Evolutionary conservation across 2,888 invertebrate genomes (phyloP).

Genomic region (Lasioglossum marginatum): DNA sequence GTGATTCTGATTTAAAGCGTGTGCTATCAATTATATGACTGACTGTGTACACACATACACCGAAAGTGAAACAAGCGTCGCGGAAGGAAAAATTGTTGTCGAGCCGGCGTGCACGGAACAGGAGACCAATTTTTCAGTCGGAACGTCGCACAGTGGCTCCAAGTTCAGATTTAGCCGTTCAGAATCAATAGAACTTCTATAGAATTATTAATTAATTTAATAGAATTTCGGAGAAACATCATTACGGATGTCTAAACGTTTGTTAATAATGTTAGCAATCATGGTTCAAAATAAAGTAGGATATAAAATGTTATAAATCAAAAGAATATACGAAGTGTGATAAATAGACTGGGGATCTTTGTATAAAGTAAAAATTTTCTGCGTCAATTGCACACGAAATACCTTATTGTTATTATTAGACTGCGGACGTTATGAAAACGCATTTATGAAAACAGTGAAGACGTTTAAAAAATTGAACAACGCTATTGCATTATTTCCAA

Average conservation of each 20-base stretch:
- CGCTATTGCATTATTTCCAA: neutral
- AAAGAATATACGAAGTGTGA: neutral
- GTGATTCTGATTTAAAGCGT: neutral
- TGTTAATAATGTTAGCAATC: neutral
- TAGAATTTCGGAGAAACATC: neutral
- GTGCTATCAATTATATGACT: neutral
- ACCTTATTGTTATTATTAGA: neutral
- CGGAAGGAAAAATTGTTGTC: neutral
- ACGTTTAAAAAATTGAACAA: neutral
- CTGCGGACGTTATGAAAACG: too few relatives aligned
- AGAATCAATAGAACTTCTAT: neutral
- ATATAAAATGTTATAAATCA: neutral
- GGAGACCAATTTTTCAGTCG: slow-evolving; percentile 49
- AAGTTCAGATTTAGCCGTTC: neutral
- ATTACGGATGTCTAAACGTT: neutral
- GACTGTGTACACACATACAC: neutral
- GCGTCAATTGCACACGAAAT: neutral
- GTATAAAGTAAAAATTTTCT: neutral
- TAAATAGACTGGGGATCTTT: neutral
- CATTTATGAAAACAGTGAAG: neutral
- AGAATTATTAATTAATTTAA: neutral
- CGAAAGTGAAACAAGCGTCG: neutral
- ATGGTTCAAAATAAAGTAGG: neutral
- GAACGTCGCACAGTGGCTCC: slow-evolving; percentile 6
- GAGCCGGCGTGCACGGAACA: neutral